Percentiles rank a stretch among this genome's conserved stretches.
Conservation (phyloP, 2,113 vertebrate species). For the Bettongia penicillata region DNA sequence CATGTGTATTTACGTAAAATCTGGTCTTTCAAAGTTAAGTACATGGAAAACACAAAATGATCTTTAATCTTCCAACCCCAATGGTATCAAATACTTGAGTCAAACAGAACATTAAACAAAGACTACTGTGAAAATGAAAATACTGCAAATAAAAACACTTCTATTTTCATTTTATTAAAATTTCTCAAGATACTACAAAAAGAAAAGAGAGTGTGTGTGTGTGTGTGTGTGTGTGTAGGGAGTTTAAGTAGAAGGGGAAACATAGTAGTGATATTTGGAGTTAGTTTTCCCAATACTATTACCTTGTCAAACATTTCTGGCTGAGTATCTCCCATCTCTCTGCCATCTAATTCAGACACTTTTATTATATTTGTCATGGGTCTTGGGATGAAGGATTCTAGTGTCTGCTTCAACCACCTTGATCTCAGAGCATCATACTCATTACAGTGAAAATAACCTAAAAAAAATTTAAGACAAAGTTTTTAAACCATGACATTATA, state of each 20-base stretch:
- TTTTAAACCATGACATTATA: no score
- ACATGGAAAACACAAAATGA: constrained; percentile 42
- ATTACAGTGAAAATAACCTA: constrained; percentile 92
- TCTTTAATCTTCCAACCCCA: constrained; percentile 39
- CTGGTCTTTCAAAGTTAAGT: constrained; percentile 42
- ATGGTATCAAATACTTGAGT: constrained; percentile 45
- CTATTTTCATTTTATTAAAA: constrained; percentile 43
- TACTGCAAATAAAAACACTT: neutral
- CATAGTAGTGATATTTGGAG: no score
- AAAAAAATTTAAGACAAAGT: constrained; percentile 55
- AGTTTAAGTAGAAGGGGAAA: neutral
- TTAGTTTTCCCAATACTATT: constrained; percentile 51
- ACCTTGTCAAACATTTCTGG: constrained; percentile 90
- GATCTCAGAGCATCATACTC: constrained; percentile 88
- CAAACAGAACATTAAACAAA: constrained; percentile 47
- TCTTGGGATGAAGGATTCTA: constrained; percentile 93
- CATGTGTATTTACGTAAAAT: constrained; percentile 28
- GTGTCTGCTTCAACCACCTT: constrained; percentile 88
- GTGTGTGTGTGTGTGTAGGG: neutral
- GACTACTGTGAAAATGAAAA: neutral
- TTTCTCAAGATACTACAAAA: neutral
- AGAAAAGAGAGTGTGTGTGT: neutral
- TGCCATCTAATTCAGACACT: constrained; percentile 89
- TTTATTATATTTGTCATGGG: constrained; percentile 82
- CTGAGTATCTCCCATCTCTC: constrained; percentile 84